Percentiles rank a stretch among this genome's conserved stretches.
These are phyloP conservation scores for Malurus alboscapulatus DNA, from an alignment of 2,113 vertebrate species.

Conservation along the genomic window DNA sequence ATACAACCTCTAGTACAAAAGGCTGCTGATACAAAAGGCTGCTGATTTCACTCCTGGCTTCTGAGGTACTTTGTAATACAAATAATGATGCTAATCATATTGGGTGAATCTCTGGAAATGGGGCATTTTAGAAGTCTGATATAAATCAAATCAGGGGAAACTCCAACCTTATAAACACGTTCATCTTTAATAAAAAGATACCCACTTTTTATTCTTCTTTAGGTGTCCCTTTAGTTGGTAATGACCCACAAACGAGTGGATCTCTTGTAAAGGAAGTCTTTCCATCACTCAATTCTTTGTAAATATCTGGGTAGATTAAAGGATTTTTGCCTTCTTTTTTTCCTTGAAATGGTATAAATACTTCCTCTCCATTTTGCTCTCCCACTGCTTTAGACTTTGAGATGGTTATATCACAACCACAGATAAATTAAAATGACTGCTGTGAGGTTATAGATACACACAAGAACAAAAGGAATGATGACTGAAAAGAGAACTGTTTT, in stretches of 20 bases:
- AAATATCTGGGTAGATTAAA: neutral
- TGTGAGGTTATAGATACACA: slow-evolving; percentile 12
- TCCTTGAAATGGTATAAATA: slow-evolving; percentile 21
- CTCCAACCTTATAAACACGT: neutral
- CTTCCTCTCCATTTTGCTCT: slow-evolving; percentile 11
- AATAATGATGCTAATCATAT: neutral
- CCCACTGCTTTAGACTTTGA: neutral
- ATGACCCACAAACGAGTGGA: neutral
- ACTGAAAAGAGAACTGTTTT: slow-evolving; percentile 29
- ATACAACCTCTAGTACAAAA: neutral
- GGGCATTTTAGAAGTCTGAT: neutral
- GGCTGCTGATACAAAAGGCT: slow-evolving; percentile 22
- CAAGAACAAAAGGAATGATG: slow-evolving; percentile 57
- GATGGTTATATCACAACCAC: neutral
- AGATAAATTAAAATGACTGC: slow-evolving; percentile 47
- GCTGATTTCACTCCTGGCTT: slow-evolving; percentile 18
- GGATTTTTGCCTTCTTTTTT: neutral
- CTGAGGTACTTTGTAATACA: slow-evolving; percentile 1
- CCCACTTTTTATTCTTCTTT: neutral
- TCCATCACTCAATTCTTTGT: neutral
- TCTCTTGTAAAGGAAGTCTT: neutral
- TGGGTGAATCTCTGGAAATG: neutral
- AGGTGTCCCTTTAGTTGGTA: neutral
- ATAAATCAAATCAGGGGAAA: neutral
- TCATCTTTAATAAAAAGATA: neutral